These are phyloP conservation scores for Cyclina sinensis DNA, from an alignment of 1,140 invertebrate species.

Conservation along the genomic window DNA sequence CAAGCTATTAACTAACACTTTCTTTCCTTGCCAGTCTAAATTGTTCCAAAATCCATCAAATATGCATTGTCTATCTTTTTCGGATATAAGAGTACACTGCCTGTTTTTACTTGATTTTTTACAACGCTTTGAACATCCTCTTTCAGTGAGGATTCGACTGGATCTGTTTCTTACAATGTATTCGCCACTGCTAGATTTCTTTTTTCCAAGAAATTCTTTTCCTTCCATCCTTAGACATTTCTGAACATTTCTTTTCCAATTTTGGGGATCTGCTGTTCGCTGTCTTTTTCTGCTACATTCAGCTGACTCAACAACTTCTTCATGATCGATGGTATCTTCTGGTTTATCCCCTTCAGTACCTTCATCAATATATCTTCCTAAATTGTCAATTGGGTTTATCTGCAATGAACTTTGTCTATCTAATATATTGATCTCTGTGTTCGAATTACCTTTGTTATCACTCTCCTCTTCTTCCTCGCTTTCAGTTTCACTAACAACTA, in stretches of 20 bases:
- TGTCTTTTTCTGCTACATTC: neutral
- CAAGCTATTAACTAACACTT: neutral
- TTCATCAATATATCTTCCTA: neutral
- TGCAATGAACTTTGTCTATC: neutral
- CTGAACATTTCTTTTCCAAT: conserved; percentile 12
- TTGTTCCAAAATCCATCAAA: conserved; percentile 7
- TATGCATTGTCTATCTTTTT: neutral
- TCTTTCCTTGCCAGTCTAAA: conserved; percentile 9
- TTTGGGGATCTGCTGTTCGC: neutral
- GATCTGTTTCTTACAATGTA: neutral
- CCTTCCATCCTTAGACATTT: neutral
- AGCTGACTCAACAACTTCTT: no score
- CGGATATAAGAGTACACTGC: neutral
- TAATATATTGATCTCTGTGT: neutral
- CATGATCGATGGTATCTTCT: no score
- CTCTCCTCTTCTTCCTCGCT: neutral
- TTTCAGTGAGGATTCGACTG: neutral
- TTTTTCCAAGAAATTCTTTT: neutral
- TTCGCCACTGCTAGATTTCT: neutral
- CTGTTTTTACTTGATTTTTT: neutral
- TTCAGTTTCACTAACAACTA: no score
- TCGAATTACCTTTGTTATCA: neutral
- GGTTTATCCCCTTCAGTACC: no score
- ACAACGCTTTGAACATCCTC: conserved; percentile 29
- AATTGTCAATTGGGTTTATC: neutral